Percentiles rank a stretch among this genome's conserved stretches.
Conservation (phyloP, 2,888 invertebrate genomes). For the Heliconius charithonia region DNA sequence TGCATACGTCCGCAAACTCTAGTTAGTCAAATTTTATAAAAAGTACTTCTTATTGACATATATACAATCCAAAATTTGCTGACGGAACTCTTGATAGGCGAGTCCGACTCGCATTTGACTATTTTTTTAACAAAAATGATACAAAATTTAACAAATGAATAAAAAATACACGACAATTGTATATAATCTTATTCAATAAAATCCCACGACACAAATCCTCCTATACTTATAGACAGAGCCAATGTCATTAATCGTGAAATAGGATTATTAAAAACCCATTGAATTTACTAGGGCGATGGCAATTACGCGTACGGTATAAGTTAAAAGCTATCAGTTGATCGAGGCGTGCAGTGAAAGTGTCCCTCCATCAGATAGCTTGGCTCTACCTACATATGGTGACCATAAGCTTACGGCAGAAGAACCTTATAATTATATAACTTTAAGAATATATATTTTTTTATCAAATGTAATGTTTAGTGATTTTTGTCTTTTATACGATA, state of each 20-base stretch:
- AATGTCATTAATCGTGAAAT: constrained; percentile 21
- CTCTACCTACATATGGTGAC: constrained; percentile 53
- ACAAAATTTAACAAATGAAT: neutral
- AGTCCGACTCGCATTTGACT: too few species aligned
- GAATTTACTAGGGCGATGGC: constrained; percentile 42
- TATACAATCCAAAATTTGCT: too few species aligned
- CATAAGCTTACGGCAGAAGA: constrained; percentile 16
- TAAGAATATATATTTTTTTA: neutral
- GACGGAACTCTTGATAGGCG: too few species aligned
- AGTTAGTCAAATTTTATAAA: too few species aligned
- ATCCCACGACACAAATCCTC: constrained; percentile 10
- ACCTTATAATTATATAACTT: neutral
- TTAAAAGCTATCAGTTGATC: constrained; percentile 59
- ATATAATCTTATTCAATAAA: neutral
- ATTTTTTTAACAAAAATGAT: neutral
- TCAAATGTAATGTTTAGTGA: too few species aligned
- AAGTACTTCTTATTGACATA: too few species aligned
- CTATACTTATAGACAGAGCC: neutral
- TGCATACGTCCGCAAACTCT: too few species aligned
- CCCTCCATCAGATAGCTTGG: constrained; percentile 66
- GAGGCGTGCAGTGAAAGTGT: constrained; percentile 73
- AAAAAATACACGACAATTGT: neutral
- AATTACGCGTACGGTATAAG: constrained; percentile 42
- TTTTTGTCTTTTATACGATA: too few species aligned
- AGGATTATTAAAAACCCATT: constrained; percentile 41